Evolutionary conservation across 2,888 invertebrate genomes (phyloP).

Genomic region (Phasia obesa): DNA sequence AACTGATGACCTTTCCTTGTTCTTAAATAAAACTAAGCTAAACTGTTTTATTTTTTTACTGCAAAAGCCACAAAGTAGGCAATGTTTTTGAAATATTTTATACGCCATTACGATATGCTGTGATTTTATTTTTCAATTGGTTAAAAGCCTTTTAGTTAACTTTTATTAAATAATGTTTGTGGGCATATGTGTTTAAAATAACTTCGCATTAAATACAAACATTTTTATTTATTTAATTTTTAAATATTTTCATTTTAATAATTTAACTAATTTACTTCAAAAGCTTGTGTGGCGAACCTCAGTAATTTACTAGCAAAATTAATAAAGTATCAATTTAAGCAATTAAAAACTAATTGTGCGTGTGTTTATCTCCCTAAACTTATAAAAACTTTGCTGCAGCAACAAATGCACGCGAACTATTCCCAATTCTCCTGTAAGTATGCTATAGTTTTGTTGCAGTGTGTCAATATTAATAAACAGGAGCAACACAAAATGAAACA

Average conservation of each 20-base stretch:
- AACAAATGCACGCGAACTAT: neutral
- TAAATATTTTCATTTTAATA: slow-evolving; percentile 11
- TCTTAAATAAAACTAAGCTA: too few relatives aligned
- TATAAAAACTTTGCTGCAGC: slow-evolving; percentile 12
- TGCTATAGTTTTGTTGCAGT: slow-evolving; percentile 13
- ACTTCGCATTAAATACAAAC: slow-evolving; percentile 1
- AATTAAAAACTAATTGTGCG: slow-evolving; percentile 35
- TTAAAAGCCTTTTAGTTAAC: slow-evolving; percentile 16
- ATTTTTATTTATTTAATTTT: slow-evolving; percentile 3
- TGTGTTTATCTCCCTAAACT: slow-evolving; percentile 42
- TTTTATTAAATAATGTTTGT: slow-evolving; percentile 6
- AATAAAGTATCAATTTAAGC: slow-evolving; percentile 54
- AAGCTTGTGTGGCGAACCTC: slow-evolving; percentile 50
- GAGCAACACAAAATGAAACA: neutral
- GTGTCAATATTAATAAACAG: slow-evolving; percentile 2
- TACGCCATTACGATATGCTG: neutral
- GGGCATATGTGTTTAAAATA: neutral
- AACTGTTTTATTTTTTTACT: neutral
- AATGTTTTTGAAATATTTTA: slow-evolving; percentile 2
- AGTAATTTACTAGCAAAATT: slow-evolving; percentile 35
- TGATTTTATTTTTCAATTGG: neutral
- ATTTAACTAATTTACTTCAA: slow-evolving; percentile 49
- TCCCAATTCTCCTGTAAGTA: neutral
- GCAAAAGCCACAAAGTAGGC: slow-evolving; percentile 11
- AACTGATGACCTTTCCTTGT: too few relatives aligned